Conservation (phyloP, 1,140 invertebrate genomes). For the Cotesia vestalis region DNA sequence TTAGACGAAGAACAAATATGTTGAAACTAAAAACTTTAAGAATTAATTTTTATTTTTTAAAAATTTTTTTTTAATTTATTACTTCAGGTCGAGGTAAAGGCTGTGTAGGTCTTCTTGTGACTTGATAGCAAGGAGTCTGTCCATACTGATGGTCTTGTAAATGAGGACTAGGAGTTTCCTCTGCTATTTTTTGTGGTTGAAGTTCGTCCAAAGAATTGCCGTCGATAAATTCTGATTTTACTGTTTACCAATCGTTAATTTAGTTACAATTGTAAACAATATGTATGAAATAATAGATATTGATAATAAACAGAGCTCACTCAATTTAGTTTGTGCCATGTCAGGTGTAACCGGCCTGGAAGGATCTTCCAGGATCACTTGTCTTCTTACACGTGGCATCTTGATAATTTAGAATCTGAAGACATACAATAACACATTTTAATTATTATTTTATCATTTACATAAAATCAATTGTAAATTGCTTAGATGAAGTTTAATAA, state of each 20-base stretch:
- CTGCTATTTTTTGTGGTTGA: slow-evolving; percentile 60
- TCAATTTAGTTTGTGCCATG: slow-evolving; percentile 61
- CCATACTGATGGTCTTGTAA: slow-evolving; percentile 86
- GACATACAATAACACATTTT: slow-evolving; percentile 39
- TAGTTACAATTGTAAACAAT: neutral
- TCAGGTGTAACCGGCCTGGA: slow-evolving; percentile 64
- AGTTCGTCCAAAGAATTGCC: slow-evolving; percentile 59
- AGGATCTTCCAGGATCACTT: slow-evolving; percentile 64
- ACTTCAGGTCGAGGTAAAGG: slow-evolving; percentile 67
- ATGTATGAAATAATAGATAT: neutral
- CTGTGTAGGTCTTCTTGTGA: slow-evolving; percentile 68
- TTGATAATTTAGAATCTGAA: slow-evolving; percentile 47
- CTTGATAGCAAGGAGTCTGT: slow-evolving; percentile 79
- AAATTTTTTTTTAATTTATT: slow-evolving; percentile 36
- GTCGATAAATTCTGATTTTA: slow-evolving; percentile 63
- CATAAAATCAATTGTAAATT: neutral
- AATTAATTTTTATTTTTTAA: slow-evolving; percentile 6
- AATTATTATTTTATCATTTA: slow-evolving; percentile 18
- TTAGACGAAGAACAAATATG: neutral
- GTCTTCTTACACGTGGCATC: slow-evolving; percentile 64
- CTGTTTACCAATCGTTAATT: slow-evolving; percentile 42
- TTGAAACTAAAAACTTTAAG: neutral
- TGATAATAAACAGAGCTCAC: slow-evolving; percentile 46
- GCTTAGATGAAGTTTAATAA: neutral
- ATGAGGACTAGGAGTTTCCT: slow-evolving; percentile 75